Percentiles rank a stretch among this genome's conserved stretches.
Evolutionary conservation across 2,888 invertebrate species (phyloP).

Genomic region (Nebria brevicollis): DNA sequence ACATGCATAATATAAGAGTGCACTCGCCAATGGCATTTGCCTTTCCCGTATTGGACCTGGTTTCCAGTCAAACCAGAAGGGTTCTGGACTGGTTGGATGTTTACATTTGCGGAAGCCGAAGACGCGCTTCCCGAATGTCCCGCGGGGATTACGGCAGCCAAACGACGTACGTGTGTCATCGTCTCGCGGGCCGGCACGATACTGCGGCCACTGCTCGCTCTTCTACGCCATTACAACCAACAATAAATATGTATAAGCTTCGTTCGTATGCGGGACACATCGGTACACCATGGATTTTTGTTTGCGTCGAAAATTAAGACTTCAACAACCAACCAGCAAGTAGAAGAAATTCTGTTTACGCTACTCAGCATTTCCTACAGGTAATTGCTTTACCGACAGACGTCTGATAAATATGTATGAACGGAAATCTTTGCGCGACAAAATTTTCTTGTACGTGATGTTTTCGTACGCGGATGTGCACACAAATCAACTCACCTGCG

Average conservation of each 20-base stretch:
- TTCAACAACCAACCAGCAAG: not conserved
- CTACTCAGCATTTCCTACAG: slow-evolving; percentile 14
- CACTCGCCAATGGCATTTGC: slow-evolving; percentile 10
- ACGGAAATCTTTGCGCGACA: slow-evolving; percentile 32
- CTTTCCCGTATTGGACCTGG: not conserved
- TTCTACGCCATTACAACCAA: slow-evolving; percentile 31
- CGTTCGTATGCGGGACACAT: slow-evolving; percentile 6
- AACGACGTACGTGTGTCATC: slow-evolving; percentile 16
- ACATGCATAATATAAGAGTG: slow-evolving; percentile 18
- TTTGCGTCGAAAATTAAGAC: slow-evolving; percentile 33
- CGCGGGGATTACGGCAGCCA: not conserved
- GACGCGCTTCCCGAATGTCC: not conserved
- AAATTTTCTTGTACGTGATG: slow-evolving; percentile 25
- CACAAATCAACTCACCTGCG: not conserved
- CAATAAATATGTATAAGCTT: slow-evolving; percentile 42
- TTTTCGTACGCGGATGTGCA: slow-evolving; percentile 24
- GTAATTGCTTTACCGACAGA: slow-evolving; percentile 39
- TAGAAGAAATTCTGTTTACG: not conserved
- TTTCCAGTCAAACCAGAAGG: not conserved
- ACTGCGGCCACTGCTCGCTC: slow-evolving; percentile 18
- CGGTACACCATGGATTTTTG: slow-evolving; percentile 24
- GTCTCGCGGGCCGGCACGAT: slow-evolving; percentile 6
- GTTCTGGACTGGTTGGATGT: not conserved
- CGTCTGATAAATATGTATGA: slow-evolving; percentile 40
- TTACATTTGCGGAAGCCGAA: not conserved